Percentiles rank a stretch among this genome's conserved stretches.
These are phyloP conservation scores for Watsonalla cultraria DNA, from an alignment of 2,888 invertebrate species.

Conservation along the genomic window DNA sequence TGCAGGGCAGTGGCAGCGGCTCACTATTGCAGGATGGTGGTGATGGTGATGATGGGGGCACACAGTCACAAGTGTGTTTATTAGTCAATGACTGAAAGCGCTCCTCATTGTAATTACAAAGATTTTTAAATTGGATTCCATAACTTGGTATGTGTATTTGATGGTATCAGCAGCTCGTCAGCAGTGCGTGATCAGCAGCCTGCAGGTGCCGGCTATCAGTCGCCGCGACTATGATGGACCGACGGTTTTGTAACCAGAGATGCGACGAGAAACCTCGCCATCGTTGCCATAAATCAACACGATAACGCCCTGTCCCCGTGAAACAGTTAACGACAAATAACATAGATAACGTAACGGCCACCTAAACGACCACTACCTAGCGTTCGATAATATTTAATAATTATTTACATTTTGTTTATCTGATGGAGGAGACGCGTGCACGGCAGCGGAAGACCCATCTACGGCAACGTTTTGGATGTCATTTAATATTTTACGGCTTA, in stretches of 20 bases:
- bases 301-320: conserved; percentile 60
- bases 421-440: conserved; percentile 63
- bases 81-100: too few species aligned
- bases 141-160: neutral
- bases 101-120: too few species aligned
- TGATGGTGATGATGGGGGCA: too few species aligned
- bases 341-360: conserved; percentile 68
- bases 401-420: conserved; percentile 72
- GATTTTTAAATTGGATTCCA: neutral
- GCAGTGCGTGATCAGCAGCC: conserved; percentile 32
- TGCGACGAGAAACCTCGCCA: conserved; percentile 44
- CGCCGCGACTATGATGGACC: conserved; percentile 34
- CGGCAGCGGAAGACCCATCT: conserved; percentile 43
- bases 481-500: conserved; percentile 42
- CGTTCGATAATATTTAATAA: conserved; percentile 74
- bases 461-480: conserved; percentile 39
- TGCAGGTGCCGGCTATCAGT: conserved; percentile 44
- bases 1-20: too few species aligned
- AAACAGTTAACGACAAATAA: conserved; percentile 75
- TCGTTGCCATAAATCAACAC: conserved; percentile 65
- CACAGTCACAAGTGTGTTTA: too few species aligned
- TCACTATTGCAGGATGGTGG: too few species aligned
- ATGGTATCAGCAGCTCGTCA: neutral
- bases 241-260: conserved; percentile 57
- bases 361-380: conserved; percentile 71